Evolutionary conservation across 2,113 vertebrate genomes (phyloP).

Genomic region (Forbesichthys agassizii): DNA sequence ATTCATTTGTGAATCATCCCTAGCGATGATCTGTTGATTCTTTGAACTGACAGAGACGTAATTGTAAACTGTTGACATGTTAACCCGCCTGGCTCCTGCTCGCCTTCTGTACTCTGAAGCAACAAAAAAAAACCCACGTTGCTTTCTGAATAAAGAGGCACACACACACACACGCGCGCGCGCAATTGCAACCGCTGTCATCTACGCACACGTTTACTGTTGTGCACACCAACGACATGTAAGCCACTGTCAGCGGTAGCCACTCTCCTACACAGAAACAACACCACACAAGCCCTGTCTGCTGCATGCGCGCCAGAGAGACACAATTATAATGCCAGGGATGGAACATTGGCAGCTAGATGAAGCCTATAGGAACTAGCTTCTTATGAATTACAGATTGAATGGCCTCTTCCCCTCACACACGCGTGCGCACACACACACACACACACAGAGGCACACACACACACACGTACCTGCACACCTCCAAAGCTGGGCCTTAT

Average conservation of each 20-base stretch:
- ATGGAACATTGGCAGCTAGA: slow-evolving; percentile 12
- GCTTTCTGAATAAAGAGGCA: slow-evolving; percentile 33
- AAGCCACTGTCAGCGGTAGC: not conserved
- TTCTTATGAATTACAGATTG: slow-evolving; percentile 24
- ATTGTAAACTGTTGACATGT: slow-evolving; percentile 69
- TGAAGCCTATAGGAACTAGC: slow-evolving; percentile 15
- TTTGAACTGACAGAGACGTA: slow-evolving; percentile 45
- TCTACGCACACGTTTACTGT: not conserved
- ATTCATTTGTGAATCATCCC: slow-evolving; percentile 66
- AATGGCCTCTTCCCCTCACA: slow-evolving; percentile 10
- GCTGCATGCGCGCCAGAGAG: no score
- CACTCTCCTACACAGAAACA: not conserved
- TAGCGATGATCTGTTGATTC: slow-evolving; percentile 56
- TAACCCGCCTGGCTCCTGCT: slow-evolving; percentile 55
- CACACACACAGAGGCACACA: not conserved
- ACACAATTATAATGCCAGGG: slow-evolving; percentile 32
- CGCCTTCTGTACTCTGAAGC: slow-evolving; percentile 31
- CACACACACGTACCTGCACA: not conserved
- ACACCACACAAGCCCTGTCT: not conserved
- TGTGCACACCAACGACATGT: not conserved
- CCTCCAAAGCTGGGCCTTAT: slow-evolving; percentile 46
- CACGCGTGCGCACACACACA: not conserved
- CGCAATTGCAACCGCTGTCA: not conserved
- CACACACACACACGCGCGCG: slow-evolving; percentile 12
- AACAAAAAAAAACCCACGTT: slow-evolving; percentile 44